phyloP scores from a whole-genome alignment of 2,797 vertebrate genomes.

The Acanthornis magna region DNA sequence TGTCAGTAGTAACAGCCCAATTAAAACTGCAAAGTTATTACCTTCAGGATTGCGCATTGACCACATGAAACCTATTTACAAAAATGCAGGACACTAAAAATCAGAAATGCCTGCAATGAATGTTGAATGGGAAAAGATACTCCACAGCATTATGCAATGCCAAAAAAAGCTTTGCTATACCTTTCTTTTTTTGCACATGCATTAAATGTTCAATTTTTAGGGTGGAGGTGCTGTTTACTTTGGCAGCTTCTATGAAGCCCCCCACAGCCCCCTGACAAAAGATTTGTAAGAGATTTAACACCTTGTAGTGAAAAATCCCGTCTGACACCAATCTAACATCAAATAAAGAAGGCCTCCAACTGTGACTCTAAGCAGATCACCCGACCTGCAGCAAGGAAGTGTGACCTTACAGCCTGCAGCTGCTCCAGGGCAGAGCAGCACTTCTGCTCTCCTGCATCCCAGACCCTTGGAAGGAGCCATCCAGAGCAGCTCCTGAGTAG shows the following conservation, averaged over 20 bases:
- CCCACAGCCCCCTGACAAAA: background rate
- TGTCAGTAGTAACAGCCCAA: background rate
- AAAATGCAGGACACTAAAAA: conserved; percentile 43
- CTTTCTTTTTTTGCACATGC: background rate
- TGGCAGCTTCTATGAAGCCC: background rate
- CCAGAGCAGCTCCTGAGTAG: background rate
- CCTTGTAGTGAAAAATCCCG: background rate
- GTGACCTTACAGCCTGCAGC: background rate
- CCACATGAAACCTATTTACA: conserved; percentile 54
- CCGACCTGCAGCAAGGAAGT: background rate
- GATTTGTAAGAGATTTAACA: background rate
- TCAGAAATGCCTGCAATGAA: conserved; percentile 52
- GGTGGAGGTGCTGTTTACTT: conserved; percentile 1
- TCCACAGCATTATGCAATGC: background rate
- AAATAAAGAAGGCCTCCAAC: background rate
- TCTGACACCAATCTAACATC: background rate
- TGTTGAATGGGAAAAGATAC: conserved; percentile 32
- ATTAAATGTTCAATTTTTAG: conserved; percentile 41
- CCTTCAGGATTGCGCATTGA: background rate
- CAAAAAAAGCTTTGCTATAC: conserved; percentile 34
- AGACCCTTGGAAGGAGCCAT: background rate
- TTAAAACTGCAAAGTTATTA: conserved; percentile 37
- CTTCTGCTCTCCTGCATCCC: background rate
- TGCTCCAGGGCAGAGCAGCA: background rate
- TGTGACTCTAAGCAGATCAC: background rate